A percentile compares a stretch with the other conserved stretches of the same genome.
phyloP scores from a whole-genome alignment of 2,888 invertebrate species.

The Epinotia nisella region DNA sequence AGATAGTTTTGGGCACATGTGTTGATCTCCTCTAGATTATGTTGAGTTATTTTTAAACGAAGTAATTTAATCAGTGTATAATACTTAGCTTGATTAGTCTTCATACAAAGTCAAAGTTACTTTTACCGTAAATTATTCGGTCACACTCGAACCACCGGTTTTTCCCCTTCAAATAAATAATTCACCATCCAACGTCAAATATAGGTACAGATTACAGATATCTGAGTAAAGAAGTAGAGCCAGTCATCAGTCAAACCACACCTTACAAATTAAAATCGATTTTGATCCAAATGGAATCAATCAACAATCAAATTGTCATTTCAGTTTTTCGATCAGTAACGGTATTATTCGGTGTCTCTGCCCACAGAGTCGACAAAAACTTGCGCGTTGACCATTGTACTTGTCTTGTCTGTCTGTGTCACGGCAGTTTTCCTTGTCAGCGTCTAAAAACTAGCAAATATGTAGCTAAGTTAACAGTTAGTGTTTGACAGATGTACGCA shows the following conservation, averaged over 20 bases:
- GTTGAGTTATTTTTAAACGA: no score
- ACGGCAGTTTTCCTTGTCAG: background rate
- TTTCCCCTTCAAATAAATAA: no score
- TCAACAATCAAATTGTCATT: slow-evolving; percentile 41
- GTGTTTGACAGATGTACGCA: no score
- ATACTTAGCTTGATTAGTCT: no score
- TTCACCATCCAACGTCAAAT: no score
- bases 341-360: slow-evolving; percentile 7
- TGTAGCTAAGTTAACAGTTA: no score
- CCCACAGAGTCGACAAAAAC: background rate
- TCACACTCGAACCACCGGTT: no score
- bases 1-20: no score
- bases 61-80: no score
- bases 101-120: no score
- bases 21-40: no score
- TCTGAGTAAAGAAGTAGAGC: slow-evolving; percentile 15
- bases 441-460: background rate
- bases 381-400: background rate
- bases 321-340: slow-evolving; percentile 35
- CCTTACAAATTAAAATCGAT: slow-evolving; percentile 28
- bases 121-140: no score
- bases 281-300: slow-evolving; percentile 39
- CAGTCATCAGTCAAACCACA: background rate
- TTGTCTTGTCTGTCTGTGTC: background rate
- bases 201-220: background rate